Conservation (phyloP, 2,113 vertebrate species). For the Sterna hirundo region DNA sequence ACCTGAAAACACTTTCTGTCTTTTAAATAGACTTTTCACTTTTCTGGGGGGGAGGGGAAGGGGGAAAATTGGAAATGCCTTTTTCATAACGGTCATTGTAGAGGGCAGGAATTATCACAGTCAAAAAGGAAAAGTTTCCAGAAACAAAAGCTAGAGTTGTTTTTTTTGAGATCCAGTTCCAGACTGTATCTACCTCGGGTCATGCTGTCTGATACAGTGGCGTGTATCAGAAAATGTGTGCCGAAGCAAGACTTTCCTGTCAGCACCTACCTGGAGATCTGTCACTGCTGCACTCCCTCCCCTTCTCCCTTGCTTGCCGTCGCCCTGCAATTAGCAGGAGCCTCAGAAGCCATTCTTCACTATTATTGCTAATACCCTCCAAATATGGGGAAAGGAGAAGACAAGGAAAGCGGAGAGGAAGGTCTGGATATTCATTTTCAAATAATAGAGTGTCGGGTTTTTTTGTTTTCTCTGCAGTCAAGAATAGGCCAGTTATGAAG, state of each 20-base stretch:
- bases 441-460: not conserved
- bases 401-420: not conserved
- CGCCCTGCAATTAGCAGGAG: not conserved
- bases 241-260: not conserved
- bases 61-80: not conserved
- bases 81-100: not conserved
- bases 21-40: not conserved
- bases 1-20: not conserved
- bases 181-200: not conserved
- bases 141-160: not conserved
- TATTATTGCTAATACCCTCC: not conserved
- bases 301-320: not conserved
- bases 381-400: not conserved
- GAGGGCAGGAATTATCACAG: not conserved
- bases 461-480: not conserved
- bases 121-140: not conserved
- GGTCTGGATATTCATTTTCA: not conserved
- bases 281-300: not conserved
- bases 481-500: not conserved
- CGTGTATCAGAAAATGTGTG: not conserved
- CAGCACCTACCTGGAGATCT: not conserved
- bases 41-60: not conserved
- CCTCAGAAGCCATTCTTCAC: not conserved
- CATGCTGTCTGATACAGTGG: not conserved
- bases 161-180: not conserved